Base-by-base conservation (phyloP, 2,113 vertebrate genomes). In the Hiodon alosoides region DNA sequence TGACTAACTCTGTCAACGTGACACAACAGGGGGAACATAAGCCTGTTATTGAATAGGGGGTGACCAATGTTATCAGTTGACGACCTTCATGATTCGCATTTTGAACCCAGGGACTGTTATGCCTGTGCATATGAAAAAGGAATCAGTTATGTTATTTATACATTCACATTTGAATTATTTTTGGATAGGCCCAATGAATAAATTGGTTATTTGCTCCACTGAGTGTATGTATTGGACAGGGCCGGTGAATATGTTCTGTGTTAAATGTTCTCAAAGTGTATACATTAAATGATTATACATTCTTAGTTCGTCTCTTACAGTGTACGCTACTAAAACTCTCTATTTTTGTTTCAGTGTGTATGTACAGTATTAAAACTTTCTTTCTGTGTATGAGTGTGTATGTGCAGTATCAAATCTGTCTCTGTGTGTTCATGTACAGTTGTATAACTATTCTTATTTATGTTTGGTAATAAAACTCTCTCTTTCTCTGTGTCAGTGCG, bases 1-100 rank as follows among this genome's bases (percentile, higher is more conserved):
- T 78, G 72, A 75, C 75, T 72, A 55, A 71, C 78, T 77, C 76
- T 54, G 16, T 58, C 53, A 73, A 53, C 31, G 47, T 79, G 79
- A 78, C 68, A 67, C 73, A 31, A n/a, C 52, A 47, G 72, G 76
- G 76, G 68, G 62, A 59, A 67, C 53, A 72, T 14, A 31, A 31
- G 52, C 81, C 81, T 83, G 83, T 72, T 57, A 79, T 69, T 5
- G 52, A 31, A n/a, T 57, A 14, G 4, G 0, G 0, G 11, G 54
- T 2, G 50, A 74, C 3, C 55, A 59, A 59, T 31, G 47, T 17
- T 57, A 7, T 14, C 46, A 47, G 4, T n/a, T 48, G 66, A 17
- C n/a, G 16, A 31, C 50, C 52, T 60, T 7, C 46, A 9, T 60
- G 9, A 60, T 60, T 48, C 60, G 5, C 4, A 8, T 13, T 60